A percentile compares a stretch with the other conserved stretches of the same genome.
phyloP scores from a whole-genome alignment of 2,797 vertebrate species.

The Hapalemur alaotrensis region DNA sequence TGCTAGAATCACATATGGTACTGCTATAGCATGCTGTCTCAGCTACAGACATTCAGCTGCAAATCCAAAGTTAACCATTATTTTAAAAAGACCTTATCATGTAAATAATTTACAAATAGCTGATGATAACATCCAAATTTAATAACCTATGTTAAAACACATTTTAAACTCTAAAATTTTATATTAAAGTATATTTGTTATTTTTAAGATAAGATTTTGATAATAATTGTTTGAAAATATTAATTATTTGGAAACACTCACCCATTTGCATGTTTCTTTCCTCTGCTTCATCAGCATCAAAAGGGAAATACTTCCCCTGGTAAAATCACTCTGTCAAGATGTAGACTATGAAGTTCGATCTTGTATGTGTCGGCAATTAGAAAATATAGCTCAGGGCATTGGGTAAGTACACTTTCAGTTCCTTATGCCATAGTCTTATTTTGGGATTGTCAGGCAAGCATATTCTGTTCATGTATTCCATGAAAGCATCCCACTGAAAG shows the following conservation, averaged over 20 bases:
- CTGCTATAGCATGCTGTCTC: background rate
- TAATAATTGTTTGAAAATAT: conserved; percentile 38
- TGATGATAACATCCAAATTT: conserved; percentile 1
- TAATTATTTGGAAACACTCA: conserved; percentile 35
- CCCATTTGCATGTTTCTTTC: conserved; percentile 40
- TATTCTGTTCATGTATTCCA: background rate
- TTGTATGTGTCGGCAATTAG: conserved; percentile 95
- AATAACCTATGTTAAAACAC: conserved; percentile 1
- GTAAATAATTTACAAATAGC: background rate
- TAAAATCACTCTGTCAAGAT: conserved; percentile 94
- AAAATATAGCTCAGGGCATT: conserved; percentile 91
- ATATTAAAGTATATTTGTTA: conserved; percentile 6
- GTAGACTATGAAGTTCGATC: conserved; percentile 94
- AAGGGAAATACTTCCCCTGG: conserved; percentile 94
- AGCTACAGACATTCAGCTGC: conserved; percentile 10
- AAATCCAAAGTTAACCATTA: conserved; percentile 7
- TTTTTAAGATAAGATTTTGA: conserved; percentile 50
- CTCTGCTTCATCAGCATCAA: conserved; percentile 88
- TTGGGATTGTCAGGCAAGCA: background rate
- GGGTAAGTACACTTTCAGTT: conserved; percentile 88
- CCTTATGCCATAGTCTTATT: background rate
- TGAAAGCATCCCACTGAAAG: background rate
- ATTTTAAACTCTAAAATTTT: background rate
- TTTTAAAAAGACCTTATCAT: background rate
- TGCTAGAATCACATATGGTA: background rate